Percentiles rank a stretch among this genome's conserved stretches.
These are phyloP conservation scores for Drosophila kurseongensis DNA, from an alignment of 1,140 invertebrate species.

Conservation along the genomic window DNA sequence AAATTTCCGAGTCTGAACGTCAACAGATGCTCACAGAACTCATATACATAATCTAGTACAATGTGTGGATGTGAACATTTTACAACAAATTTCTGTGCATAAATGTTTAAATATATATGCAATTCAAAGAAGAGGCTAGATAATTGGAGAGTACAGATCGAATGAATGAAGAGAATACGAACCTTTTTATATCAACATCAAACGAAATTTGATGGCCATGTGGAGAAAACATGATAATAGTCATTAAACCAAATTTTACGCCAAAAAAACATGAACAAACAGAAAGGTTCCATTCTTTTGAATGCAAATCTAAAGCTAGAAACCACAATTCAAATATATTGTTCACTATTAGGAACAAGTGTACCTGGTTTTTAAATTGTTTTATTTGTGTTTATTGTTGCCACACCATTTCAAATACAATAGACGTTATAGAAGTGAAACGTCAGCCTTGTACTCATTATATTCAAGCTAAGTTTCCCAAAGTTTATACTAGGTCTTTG, in stretches of 20 bases:
- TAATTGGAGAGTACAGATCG: constrained; percentile 2
- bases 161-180: background rate
- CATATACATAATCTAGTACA: background rate
- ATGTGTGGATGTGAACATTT: background rate
- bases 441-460: background rate
- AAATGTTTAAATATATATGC: background rate
- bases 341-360: background rate
- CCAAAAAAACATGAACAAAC: constrained; percentile 4
- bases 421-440: background rate
- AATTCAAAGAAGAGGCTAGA: constrained; percentile 3
- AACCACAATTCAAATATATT: background rate
- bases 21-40: constrained; percentile 1
- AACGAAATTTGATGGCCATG: constrained; percentile 43
- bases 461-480: background rate
- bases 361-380: background rate
- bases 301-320: constrained; percentile 6
- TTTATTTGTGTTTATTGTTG: background rate
- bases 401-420: background rate
- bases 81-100: background rate
- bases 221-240: constrained; percentile 64
- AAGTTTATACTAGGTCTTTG: constrained; percentile 13
- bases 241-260: constrained; percentile 34
- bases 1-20: constrained; percentile 1
- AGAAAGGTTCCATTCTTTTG: background rate
- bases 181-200: constrained; percentile 8